These are phyloP conservation scores for Tachystola acroxantha DNA, from an alignment of 2,888 invertebrate species.

Conservation along the genomic window DNA sequence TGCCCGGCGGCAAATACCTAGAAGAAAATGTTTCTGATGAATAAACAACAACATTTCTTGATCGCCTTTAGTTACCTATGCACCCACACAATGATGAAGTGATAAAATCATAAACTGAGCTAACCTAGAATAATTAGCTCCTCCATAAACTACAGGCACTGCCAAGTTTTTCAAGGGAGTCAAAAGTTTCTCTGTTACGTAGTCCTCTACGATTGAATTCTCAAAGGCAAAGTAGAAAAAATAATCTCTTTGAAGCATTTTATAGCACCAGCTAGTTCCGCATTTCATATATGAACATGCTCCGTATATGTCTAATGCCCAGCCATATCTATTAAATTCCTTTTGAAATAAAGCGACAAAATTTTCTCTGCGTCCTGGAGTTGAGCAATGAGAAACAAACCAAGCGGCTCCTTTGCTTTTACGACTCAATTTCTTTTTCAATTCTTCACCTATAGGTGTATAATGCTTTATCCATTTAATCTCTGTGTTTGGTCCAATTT, in stretches of 20 bases:
- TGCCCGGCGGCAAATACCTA: conserved; percentile 23
- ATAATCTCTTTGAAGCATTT: conserved; percentile 23
- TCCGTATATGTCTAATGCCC: conserved; percentile 26
- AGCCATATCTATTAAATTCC: conserved; percentile 16
- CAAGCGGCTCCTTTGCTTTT: conserved; percentile 32
- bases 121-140: conserved; percentile 48
- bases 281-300: conserved; percentile 18
- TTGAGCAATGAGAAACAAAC: conserved; percentile 31
- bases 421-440: conserved; percentile 17
- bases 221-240: conserved; percentile 33
- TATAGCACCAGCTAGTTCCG: not conserved
- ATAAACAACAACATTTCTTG: not conserved
- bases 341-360: conserved; percentile 16
- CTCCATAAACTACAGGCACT: conserved; percentile 80
- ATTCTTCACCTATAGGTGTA: conserved; percentile 16
- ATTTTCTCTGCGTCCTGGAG: conserved; percentile 17
- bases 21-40: conserved; percentile 3
- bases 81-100: no score
- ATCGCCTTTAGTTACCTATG: no score
- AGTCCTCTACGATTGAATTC: conserved; percentile 31
- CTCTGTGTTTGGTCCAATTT: conserved; percentile 21
- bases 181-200: conserved; percentile 32
- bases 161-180: conserved; percentile 67
- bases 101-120: not conserved
- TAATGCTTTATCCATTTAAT: conserved; percentile 22